These are phyloP conservation scores for Phragmatobia fuliginosa DNA, from an alignment of 2,888 invertebrate genomes.

Conservation along the genomic window DNA sequence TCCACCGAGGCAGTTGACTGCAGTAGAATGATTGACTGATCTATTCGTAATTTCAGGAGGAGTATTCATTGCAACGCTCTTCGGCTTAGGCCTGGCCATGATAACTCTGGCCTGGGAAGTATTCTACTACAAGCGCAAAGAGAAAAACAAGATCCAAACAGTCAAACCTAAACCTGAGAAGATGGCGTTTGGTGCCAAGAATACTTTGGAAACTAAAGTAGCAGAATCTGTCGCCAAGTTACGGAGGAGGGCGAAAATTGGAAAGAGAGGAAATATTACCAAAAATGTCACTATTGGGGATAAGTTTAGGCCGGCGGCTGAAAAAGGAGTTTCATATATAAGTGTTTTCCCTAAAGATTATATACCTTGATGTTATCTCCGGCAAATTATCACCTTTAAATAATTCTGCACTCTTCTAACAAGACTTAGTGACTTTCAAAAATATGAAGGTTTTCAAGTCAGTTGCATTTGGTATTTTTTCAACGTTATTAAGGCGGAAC, in stretches of 20 bases:
- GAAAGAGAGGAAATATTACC: constrained; percentile 38
- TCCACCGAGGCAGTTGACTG: too few relatives aligned
- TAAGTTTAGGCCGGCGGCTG: constrained; percentile 76
- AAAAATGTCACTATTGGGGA: constrained; percentile 80
- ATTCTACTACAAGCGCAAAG: constrained; percentile 89
- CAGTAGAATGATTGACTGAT: not conserved
- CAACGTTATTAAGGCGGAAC: too few relatives aligned
- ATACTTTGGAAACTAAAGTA: constrained; percentile 51
- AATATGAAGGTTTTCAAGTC: not conserved
- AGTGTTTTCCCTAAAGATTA: constrained; percentile 77
- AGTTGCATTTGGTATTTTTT: not conserved
- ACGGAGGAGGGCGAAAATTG: constrained; percentile 29
- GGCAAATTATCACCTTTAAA: too few relatives aligned
- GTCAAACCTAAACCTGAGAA: constrained; percentile 61
- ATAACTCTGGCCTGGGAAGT: constrained; percentile 93
- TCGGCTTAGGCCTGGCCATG: constrained; percentile 94
- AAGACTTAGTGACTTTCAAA: not conserved
- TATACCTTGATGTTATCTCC: too few relatives aligned
- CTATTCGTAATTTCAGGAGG: constrained; percentile 87
- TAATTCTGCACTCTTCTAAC: not conserved
- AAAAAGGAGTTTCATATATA: constrained; percentile 72
- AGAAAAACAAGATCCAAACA: constrained; percentile 69
- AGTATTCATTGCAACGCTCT: constrained; percentile 95
- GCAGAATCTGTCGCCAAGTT: constrained; percentile 44
- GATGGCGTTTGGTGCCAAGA: constrained; percentile 53